These are phyloP conservation scores for Cremastinae sp. DNA, from an alignment of 2,888 invertebrate genomes.

Conservation along the genomic window DNA sequence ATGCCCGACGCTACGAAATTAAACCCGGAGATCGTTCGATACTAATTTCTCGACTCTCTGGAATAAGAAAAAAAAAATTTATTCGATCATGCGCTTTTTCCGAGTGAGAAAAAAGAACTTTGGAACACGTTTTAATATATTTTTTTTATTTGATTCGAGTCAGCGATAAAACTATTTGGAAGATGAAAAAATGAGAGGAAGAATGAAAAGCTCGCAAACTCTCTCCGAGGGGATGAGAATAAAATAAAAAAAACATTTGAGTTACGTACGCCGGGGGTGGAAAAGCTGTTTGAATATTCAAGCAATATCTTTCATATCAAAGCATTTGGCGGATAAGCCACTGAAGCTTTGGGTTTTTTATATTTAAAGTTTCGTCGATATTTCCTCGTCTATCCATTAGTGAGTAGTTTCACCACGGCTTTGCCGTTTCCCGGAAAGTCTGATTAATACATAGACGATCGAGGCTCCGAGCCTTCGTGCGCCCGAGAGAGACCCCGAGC, in stretches of 20 bases:
- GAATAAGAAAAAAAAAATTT: neutral
- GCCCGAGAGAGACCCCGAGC: neutral
- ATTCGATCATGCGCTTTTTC: neutral
- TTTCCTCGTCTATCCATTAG: conserved; percentile 42
- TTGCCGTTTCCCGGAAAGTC: conserved; percentile 22
- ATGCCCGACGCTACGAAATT: neutral
- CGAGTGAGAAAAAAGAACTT: neutral
- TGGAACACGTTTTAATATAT: no score
- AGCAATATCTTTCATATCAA: conserved; percentile 7
- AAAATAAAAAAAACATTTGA: no score
- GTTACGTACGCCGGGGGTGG: neutral
- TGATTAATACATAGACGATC: conserved; percentile 52
- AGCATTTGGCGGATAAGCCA: conserved; percentile 10
- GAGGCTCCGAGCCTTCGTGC: conserved; percentile 1
- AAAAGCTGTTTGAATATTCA: conserved; percentile 1
- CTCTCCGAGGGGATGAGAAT: no score
- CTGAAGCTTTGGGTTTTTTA: conserved; percentile 24
- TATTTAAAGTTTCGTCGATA: conserved; percentile 47
- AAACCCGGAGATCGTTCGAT: neutral
- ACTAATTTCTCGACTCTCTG: conserved; percentile 3
- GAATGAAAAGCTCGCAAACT: no score
- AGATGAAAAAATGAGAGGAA: no score
- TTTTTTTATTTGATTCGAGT: no score
- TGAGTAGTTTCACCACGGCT: conserved; percentile 17
- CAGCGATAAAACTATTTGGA: no score